These are phyloP conservation scores for Linyphia triangularis DNA, from an alignment of 2,888 invertebrate genomes.

Conservation along the genomic window DNA sequence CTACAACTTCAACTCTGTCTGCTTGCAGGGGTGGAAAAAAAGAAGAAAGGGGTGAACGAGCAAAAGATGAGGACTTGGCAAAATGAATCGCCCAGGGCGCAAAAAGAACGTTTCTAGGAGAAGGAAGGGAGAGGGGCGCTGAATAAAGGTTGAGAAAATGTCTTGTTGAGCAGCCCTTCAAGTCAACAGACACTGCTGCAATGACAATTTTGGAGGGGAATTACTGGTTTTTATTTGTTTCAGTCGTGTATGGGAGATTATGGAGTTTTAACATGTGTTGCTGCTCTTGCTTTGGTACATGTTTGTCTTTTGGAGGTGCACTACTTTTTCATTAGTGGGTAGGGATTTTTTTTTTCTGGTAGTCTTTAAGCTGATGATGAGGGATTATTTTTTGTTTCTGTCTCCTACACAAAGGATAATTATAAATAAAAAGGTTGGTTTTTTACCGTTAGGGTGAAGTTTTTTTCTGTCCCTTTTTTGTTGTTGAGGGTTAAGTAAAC, in stretches of 20 bases:
- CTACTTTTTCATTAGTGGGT: background rate
- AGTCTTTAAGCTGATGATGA: too few species aligned
- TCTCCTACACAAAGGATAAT: too few species aligned
- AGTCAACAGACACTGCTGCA: slow-evolving; percentile 64
- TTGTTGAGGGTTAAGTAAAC: too few species aligned
- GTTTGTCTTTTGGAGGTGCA: slow-evolving; percentile 30
- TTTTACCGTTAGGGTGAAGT: too few species aligned
- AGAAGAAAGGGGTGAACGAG: slow-evolving; percentile 17
- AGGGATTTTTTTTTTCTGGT: background rate
- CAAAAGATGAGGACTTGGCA: slow-evolving; percentile 44
- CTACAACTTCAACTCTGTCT: background rate
- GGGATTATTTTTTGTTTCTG: too few species aligned
- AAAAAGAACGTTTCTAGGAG: too few species aligned
- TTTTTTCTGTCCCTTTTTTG: too few species aligned
- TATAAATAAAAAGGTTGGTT: too few species aligned
- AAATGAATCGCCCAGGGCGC: slow-evolving; percentile 59
- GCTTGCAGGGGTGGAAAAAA: slow-evolving; percentile 7
- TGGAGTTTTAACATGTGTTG: slow-evolving; percentile 45
- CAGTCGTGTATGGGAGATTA: slow-evolving; percentile 45
- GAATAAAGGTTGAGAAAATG: slow-evolving; percentile 1
- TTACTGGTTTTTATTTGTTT: slow-evolving; percentile 66
- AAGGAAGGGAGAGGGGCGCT: too few species aligned
- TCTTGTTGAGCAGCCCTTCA: slow-evolving; percentile 50
- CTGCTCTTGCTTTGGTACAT: slow-evolving; percentile 24
- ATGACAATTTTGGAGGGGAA: slow-evolving; percentile 73